Base-by-base conservation (phyloP, 2,113 vertebrate species). In the Philantomba maxwellii region DNA sequence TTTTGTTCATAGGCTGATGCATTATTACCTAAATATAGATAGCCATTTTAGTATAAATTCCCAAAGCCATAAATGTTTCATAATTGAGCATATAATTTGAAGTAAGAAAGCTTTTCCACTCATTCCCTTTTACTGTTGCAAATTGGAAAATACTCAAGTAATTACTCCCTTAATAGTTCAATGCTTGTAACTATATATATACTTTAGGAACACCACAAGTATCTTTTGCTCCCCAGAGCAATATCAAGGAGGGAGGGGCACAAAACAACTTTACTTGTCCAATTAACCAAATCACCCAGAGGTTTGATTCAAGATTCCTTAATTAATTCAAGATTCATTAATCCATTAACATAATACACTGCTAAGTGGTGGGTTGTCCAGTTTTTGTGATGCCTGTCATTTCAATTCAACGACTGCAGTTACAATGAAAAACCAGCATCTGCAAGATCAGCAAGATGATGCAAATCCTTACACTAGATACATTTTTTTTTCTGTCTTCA, bases 1-100 rank as follows among this genome's bases (percentile, higher is more conserved):
- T 97, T 97, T 96, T 97, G 62, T 95, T 92, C 97, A 95, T 88
- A 91, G 91, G 78, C 92, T 97, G 96, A 97, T 96, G 97, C 82
- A 97, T 97, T 96, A 91, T 97, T 96, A 91, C 94, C 96, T 98
- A 97, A 97, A 98, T 98, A 98, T 97, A 98, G 97, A 96, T 94
- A 97, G 96, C 95, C 95, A 93, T 94, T 97, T 98, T 96, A 98
- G 96, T 94, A 95, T 97, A 98, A 98, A 97, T 97, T 98, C 94
- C 92, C 96, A 97, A 97, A 97, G 90, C 94, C 90, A 97, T 98
- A 98, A 97, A 98, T 98, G 96, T 98, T 98, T 98, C 93, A 98
- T 98, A 97, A 98, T 96, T 98, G 96, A 97, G 85, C 57, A 94
- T 83, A 97, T 97, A 98, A 98, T 97, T 97, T 95, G 97, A 97